Percentiles rank a stretch among this genome's conserved stretches.
Conservation (phyloP, 2,888 invertebrate genomes). For the Eurois occulta region DNA sequence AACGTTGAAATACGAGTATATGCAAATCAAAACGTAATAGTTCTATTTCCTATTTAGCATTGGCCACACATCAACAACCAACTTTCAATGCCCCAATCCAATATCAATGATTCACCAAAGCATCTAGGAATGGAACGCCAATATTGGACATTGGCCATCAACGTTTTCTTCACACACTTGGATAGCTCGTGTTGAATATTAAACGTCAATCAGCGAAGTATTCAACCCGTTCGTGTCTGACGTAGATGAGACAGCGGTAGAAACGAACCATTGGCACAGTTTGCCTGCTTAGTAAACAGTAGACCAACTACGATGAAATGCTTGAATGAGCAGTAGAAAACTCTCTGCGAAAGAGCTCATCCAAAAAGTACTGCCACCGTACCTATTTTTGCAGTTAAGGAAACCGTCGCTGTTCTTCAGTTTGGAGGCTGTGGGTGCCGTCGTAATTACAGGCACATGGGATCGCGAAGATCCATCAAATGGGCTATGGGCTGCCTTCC, state of each 20-base stretch:
- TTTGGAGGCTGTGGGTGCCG: neutral
- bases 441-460: neutral
- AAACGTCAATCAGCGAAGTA: conserved; percentile 58
- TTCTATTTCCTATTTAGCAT: conserved; percentile 18
- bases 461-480: neutral
- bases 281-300: conserved; percentile 14
- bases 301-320: neutral
- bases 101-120: conserved; percentile 12
- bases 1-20: conserved; percentile 26
- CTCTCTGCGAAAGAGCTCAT: neutral
- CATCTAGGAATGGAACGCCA: conserved; percentile 23
- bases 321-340: neutral
- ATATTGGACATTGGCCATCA: conserved; percentile 37
- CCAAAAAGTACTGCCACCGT: neutral
- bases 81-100: conserved; percentile 19
- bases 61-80: conserved; percentile 27
- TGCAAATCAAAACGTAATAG: conserved; percentile 20
- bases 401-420: neutral
- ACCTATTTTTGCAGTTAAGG: neutral
- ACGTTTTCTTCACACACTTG: conserved; percentile 46
- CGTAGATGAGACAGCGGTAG: conserved; percentile 43
- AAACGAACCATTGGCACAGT: conserved; percentile 26
- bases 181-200: conserved; percentile 43
- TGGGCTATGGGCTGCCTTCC: neutral
- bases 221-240: conserved; percentile 49